Percentiles rank a stretch among this genome's conserved stretches.
phyloP scores from a whole-genome alignment of 2,888 invertebrate species.

The Diogma glabrata region DNA sequence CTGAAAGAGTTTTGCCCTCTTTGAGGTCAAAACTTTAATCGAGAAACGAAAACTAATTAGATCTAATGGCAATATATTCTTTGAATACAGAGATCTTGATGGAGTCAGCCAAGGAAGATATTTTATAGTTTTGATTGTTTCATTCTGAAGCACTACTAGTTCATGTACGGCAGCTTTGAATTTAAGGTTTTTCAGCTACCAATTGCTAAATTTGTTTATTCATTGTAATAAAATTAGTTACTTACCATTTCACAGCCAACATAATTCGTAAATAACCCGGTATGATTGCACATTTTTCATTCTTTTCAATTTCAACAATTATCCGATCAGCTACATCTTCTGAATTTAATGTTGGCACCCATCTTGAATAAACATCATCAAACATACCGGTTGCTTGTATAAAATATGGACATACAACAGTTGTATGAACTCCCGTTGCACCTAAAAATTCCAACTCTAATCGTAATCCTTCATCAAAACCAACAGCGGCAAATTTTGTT shows the following conservation, averaged over 20 bases:
- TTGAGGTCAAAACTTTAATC: too few relatives aligned
- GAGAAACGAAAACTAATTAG: too few relatives aligned
- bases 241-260: slow-evolving; percentile 60
- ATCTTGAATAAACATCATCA: slow-evolving; percentile 68
- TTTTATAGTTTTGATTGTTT: too few relatives aligned
- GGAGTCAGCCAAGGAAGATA: too few relatives aligned
- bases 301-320: slow-evolving; percentile 64
- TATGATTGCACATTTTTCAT: slow-evolving; percentile 65
- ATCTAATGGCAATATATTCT: too few relatives aligned
- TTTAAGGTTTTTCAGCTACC: too few relatives aligned
- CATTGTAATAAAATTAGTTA: not conserved
- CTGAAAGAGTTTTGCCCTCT: too few relatives aligned
- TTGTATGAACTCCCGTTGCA: slow-evolving; percentile 56
- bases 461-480: slow-evolving; percentile 58
- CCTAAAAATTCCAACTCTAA: slow-evolving; percentile 50
- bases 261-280: slow-evolving; percentile 62
- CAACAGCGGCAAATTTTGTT: slow-evolving; percentile 82
- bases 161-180: too few relatives aligned
- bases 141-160: too few relatives aligned
- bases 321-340: slow-evolving; percentile 79
- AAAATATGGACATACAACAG: slow-evolving; percentile 88
- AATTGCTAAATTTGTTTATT: too few relatives aligned
- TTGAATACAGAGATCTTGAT: too few relatives aligned
- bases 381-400: slow-evolving; percentile 94
- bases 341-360: slow-evolving; percentile 64